Percentiles rank a stretch among this genome's conserved stretches.
phyloP scores from a whole-genome alignment of 1,140 invertebrate species.

The Apis mellifera region Amel_HAv3.1 CM009939.2:10070001-10070500 shows the following conservation, averaged over 20 bases:
- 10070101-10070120: too few relatives aligned
- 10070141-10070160: neutral
- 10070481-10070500: neutral
- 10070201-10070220: too few relatives aligned
- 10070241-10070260: neutral
- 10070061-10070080: too few relatives aligned
- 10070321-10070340: neutral
- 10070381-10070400: conserved; percentile 31
- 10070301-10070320: neutral
- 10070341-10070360: neutral
- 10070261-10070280: neutral
- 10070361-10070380: conserved; percentile 4
- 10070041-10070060: too few relatives aligned
- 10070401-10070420: neutral
- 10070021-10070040: too few relatives aligned
- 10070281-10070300: conserved; percentile 3
- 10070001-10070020: too few relatives aligned
- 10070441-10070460: neutral
- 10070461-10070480: neutral
- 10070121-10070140: neutral
- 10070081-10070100: too few relatives aligned
- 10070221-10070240: neutral
- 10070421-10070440: neutral
- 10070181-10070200: neutral
- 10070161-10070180: neutral